These are phyloP conservation scores for Lycaena phlaeas DNA, from an alignment of 2,888 invertebrate genomes.

Conservation along the genomic window DNA sequence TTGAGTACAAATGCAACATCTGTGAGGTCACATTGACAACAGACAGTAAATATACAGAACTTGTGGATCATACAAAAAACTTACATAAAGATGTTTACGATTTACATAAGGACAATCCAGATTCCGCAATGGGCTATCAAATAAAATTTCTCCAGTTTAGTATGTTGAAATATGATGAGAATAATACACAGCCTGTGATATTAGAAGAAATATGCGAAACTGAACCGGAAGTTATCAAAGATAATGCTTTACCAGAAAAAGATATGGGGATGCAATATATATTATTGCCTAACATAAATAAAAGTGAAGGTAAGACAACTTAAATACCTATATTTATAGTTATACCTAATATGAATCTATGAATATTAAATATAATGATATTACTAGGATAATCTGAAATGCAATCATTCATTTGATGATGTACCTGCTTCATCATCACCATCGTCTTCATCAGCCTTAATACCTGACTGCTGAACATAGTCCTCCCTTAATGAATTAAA, in stretches of 20 bases:
- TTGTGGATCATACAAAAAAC: slow-evolving; percentile 38
- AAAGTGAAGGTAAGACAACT: slow-evolving; percentile 23
- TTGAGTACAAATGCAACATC: slow-evolving; percentile 43
- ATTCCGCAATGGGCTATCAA: slow-evolving; percentile 48
- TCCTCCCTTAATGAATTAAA: no score
- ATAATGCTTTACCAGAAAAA: slow-evolving; percentile 22
- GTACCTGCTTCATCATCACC: no score
- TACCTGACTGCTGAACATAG: no score
- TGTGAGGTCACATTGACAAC: slow-evolving; percentile 35
- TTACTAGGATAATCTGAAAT: no score
- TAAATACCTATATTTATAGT: no score
- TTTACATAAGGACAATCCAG: slow-evolving; percentile 49
- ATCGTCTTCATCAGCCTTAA: no score
- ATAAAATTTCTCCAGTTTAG: slow-evolving; percentile 56
- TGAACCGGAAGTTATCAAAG: slow-evolving; percentile 23
- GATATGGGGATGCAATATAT: slow-evolving; percentile 37
- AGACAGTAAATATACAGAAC: slow-evolving; percentile 32
- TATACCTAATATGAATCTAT: no score
- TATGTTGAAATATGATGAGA: slow-evolving; percentile 40
- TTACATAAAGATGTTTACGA: slow-evolving; percentile 47
- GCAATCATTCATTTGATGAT: no score
- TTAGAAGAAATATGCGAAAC: slow-evolving; percentile 44
- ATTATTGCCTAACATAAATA: slow-evolving; percentile 29
- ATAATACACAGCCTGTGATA: slow-evolving; percentile 36
- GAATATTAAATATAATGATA: no score